Conservation (phyloP, 2,113 vertebrate species). For the Dicerorhinus sumatrensis region DNA sequence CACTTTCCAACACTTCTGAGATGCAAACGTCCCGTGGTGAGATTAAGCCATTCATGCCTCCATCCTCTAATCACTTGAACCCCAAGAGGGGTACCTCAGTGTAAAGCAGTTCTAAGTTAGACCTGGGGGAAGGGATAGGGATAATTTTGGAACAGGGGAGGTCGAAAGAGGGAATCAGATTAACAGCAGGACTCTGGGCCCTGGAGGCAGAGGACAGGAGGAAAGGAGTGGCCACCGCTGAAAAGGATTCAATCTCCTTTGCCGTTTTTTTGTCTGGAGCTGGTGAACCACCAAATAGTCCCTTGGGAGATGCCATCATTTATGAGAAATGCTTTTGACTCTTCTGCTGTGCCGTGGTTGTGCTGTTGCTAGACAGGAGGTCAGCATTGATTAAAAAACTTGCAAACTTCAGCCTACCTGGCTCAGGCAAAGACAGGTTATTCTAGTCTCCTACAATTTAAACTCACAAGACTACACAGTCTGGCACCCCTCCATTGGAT, state of each 20-base stretch:
- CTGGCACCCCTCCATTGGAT: background rate
- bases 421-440: slow-evolving; percentile 6
- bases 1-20: slow-evolving; percentile 33
- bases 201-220: background rate
- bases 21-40: background rate
- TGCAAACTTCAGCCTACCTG: slow-evolving; percentile 12
- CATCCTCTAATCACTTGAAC: background rate
- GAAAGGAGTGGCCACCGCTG: background rate
- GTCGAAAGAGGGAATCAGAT: background rate
- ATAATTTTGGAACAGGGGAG: background rate
- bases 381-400: background rate
- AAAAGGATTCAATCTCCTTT: background rate
- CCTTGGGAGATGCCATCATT: background rate
- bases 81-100: background rate
- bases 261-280: background rate
- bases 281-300: background rate
- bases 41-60: background rate
- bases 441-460: background rate
- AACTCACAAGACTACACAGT: background rate
- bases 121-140: background rate
- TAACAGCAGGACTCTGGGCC: background rate
- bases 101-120: background rate
- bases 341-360: background rate
- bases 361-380: background rate
- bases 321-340: background rate